Conservation (phyloP, 2,888 invertebrate species). For the Caenorhabditis japonica region DNA sequence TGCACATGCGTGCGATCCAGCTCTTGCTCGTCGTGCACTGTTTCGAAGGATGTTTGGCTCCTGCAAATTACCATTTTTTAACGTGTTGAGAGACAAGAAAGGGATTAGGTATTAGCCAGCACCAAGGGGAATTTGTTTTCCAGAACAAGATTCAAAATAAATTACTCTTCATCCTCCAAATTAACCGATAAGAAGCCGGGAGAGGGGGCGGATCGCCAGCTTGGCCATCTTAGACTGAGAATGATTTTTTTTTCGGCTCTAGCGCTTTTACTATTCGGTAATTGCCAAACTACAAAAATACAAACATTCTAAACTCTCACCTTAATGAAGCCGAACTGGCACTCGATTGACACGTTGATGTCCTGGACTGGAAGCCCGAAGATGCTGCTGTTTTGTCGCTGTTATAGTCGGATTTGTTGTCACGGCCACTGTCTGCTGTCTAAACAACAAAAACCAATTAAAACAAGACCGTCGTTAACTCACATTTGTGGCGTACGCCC, state of each 20-base stretch:
- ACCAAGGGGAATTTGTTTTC: background rate
- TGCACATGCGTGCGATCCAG: slow-evolving; percentile 40
- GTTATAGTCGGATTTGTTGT: slow-evolving; percentile 21
- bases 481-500: slow-evolving; percentile 24
- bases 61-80: slow-evolving; percentile 35
- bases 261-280: background rate
- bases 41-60: slow-evolving; percentile 62
- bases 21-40: slow-evolving; percentile 56
- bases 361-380: slow-evolving; percentile 65
- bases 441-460: no score
- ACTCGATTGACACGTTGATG: slow-evolving; percentile 51
- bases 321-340: slow-evolving; percentile 54
- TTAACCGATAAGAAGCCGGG: background rate
- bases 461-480: background rate
- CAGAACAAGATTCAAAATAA: no score
- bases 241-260: background rate
- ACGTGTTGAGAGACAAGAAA: background rate
- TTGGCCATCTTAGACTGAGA: background rate
- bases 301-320: no score
- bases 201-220: background rate
- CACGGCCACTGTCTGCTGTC: slow-evolving; percentile 6
- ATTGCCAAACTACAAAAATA: background rate
- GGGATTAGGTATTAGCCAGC: no score
- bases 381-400: slow-evolving; percentile 53
- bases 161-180: background rate